Evolutionary conservation across 92 coral and sea anemone genomes (phyloP), one percentile per base, ranked within the genome.

Genomic region (Palythoa grandis): DNA sequence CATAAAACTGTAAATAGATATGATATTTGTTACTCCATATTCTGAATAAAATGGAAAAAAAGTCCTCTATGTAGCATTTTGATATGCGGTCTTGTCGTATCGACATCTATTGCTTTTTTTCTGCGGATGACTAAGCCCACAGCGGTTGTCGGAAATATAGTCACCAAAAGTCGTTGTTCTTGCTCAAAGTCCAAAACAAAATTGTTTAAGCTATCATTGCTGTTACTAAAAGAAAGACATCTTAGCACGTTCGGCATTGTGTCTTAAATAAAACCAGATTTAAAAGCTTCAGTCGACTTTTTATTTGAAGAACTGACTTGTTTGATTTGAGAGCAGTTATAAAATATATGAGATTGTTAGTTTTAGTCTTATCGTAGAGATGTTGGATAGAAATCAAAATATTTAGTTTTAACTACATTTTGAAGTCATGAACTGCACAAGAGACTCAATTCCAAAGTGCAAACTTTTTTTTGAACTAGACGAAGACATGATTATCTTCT

Each of bases 141-240:
- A 65, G 84, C 84, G 47, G 72, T 39, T 2, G 60, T 79, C 58
- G 39, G 56, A 79, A 39, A 63, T 79, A 61, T 69, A 63, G 20
- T 47, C 48, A 68, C 60, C 47, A 9, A 47, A 17, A 79, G 54
- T 15, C 11, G 66, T 80, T 80, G 85, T 66, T 35, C 50, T 40
- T 48, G 19, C 66, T 67, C 85, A 48, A 80, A 67, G 38, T 40
- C 19, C 63, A 43, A 80, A 70, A 80, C 43, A 67, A 80, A 68
- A 80, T 80, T 66, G 35, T 80, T 19, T 66, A 80, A 80, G 43
- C 85, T 48, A 50, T 63, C 74, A 15, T 48, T 20, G 61, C 65
- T 40, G 61, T 80, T 47, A 12, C 35, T 29, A 66, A 80, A 80
- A 80, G 48, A 65, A 66, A 80, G 23, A 48, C 29, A 58, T 78